Evolutionary conservation across 2,888 invertebrate species (phyloP).

Genomic region (Drosophila lacicola): DNA sequence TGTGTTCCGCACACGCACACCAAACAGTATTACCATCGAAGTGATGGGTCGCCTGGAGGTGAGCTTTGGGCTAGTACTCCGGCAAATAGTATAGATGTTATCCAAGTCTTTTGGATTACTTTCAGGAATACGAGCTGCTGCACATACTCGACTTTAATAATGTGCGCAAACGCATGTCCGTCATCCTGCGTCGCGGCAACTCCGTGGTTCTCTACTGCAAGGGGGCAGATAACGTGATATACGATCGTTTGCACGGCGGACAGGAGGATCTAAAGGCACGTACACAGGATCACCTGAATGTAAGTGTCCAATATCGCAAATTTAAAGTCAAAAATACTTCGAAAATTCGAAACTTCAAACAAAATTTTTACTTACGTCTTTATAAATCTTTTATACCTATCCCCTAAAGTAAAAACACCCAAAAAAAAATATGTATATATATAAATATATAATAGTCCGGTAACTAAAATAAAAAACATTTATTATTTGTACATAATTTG

Average conservation of each 20-base stretch:
- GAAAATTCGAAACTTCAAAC: background rate
- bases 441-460: no score
- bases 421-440: background rate
- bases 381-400: no score
- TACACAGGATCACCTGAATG: slow-evolving; percentile 97
- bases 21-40: slow-evolving; percentile 96
- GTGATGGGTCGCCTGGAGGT: slow-evolving; percentile 92
- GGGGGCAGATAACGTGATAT: slow-evolving; percentile 99
- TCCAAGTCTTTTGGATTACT: slow-evolving; percentile 32
- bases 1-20: slow-evolving; percentile 97
- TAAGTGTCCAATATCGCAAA: slow-evolving; percentile 85
- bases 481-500: no score
- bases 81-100: background rate
- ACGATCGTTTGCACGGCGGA: slow-evolving; percentile 93
- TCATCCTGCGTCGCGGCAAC: slow-evolving; percentile 93
- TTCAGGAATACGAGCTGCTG: slow-evolving; percentile 95
- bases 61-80: slow-evolving; percentile 28
- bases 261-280: slow-evolving; percentile 91
- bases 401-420: no score
- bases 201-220: slow-evolving; percentile 96
- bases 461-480: no score
- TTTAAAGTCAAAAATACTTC: background rate
- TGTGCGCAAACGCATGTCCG: slow-evolving; percentile 99
- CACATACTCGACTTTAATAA: slow-evolving; percentile 99
- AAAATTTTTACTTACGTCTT: no score